Conservation (phyloP, 2,888 invertebrate genomes). For the Kryphioiulus occultus region DNA sequence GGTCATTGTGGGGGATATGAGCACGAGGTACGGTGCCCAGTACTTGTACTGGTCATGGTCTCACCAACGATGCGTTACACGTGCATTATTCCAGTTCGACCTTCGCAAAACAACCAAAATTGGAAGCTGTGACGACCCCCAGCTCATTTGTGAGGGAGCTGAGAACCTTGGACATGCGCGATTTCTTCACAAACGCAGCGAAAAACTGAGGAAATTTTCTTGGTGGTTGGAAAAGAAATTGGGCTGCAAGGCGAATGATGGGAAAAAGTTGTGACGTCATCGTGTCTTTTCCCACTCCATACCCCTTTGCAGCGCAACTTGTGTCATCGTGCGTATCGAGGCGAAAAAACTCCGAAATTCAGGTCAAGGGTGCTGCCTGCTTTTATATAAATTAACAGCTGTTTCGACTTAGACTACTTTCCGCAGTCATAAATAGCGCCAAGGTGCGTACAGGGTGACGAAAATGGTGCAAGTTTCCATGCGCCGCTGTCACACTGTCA, state of each 20-base stretch:
- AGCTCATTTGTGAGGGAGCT: neutral
- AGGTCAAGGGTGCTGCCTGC: constrained; percentile 21
- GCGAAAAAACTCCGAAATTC: neutral
- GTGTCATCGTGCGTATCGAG: neutral
- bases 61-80: neutral
- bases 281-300: neutral
- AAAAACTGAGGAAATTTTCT: neutral
- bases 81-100: neutral
- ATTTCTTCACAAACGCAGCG: neutral
- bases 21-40: neutral
- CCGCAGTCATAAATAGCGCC: neutral
- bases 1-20: neutral
- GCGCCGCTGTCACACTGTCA: too few relatives aligned
- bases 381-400: constrained; percentile 21
- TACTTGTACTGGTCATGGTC: neutral
- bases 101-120: neutral
- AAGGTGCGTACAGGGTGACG: neutral
- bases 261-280: neutral
- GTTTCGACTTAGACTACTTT: neutral
- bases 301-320: neutral
- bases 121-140: neutral
- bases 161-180: neutral
- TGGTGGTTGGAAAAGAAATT: neutral
- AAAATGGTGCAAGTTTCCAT: neutral
- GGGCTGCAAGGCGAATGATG: neutral